Percentiles rank a stretch among this genome's conserved stretches.
These are phyloP conservation scores for Lasioglossum vierecki DNA, from an alignment of 2,888 invertebrate species.

Conservation along the genomic window DNA sequence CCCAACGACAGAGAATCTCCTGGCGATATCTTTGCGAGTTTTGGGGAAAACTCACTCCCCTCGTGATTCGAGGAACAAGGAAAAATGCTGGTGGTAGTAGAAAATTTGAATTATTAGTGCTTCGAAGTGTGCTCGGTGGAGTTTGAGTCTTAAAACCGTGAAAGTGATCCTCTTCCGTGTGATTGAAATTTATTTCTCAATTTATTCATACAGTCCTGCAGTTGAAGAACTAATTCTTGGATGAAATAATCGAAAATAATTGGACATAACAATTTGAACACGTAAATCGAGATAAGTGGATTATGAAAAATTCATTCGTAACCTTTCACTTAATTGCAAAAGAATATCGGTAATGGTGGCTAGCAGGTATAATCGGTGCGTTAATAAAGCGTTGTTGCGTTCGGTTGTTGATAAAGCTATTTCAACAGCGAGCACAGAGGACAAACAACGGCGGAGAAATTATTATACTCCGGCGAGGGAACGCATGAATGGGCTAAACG, in stretches of 20 bases:
- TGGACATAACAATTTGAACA: background rate
- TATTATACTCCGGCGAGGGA: constrained; percentile 45
- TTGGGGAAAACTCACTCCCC: background rate
- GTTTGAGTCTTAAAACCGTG: background rate
- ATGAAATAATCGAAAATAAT: background rate
- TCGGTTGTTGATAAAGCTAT: background rate
- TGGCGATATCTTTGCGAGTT: background rate
- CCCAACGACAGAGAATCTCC: background rate
- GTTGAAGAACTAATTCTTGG: background rate
- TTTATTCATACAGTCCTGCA: background rate
- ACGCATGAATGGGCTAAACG: constrained; percentile 47
- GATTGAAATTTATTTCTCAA: background rate
- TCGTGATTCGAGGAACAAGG: background rate
- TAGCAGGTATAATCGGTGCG: background rate
- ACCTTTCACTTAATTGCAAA: background rate
- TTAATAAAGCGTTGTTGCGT: background rate
- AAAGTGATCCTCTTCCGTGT: background rate
- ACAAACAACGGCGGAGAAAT: constrained; percentile 23
- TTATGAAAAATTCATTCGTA: background rate
- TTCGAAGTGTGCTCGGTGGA: background rate
- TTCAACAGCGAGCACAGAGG: background rate
- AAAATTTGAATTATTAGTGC: background rate
- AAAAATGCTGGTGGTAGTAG: background rate
- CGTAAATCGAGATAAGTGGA: background rate
- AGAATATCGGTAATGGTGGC: too few relatives aligned